Conservation (phyloP, 1,140 invertebrate species). For the Trichonephila clavata region DNA sequence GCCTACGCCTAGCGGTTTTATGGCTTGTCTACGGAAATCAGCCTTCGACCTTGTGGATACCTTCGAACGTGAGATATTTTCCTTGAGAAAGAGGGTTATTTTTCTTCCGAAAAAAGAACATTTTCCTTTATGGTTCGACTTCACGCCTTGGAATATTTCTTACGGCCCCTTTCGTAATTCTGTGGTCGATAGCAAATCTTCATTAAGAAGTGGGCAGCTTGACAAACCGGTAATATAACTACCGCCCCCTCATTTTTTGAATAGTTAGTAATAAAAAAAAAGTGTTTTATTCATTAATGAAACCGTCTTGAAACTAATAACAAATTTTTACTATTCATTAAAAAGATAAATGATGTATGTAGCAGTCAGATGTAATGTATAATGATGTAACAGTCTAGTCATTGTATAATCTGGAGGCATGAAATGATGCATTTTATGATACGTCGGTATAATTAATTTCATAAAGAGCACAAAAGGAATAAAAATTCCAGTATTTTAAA, state of each 20-base stretch:
- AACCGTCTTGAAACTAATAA: too few species aligned
- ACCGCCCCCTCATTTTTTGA: neutral
- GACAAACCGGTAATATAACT: neutral
- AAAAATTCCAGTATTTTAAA: too few species aligned
- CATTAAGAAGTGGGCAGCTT: neutral
- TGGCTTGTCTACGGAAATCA: neutral
- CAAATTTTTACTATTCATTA: too few species aligned
- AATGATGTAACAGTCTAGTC: too few species aligned
- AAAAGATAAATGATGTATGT: too few species aligned
- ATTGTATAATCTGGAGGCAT: too few species aligned
- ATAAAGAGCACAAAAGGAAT: too few species aligned
- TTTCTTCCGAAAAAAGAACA: neutral
- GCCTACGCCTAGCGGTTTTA: conserved; percentile 8
- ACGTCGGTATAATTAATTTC: too few species aligned
- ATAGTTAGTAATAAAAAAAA: too few species aligned
- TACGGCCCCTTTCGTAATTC: neutral
- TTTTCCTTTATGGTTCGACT: neutral
- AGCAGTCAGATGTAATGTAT: too few species aligned
- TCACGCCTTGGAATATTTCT: neutral
- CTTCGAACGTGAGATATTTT: neutral
- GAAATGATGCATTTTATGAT: too few species aligned
- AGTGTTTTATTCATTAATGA: too few species aligned
- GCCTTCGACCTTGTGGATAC: neutral
- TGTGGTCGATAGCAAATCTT: neutral
- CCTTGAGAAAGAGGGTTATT: neutral